A percentile compares a stretch with the other conserved stretches of the same genome.
Conservation (phyloP, 23 tunicate species). For the Styela clava region DNA sequence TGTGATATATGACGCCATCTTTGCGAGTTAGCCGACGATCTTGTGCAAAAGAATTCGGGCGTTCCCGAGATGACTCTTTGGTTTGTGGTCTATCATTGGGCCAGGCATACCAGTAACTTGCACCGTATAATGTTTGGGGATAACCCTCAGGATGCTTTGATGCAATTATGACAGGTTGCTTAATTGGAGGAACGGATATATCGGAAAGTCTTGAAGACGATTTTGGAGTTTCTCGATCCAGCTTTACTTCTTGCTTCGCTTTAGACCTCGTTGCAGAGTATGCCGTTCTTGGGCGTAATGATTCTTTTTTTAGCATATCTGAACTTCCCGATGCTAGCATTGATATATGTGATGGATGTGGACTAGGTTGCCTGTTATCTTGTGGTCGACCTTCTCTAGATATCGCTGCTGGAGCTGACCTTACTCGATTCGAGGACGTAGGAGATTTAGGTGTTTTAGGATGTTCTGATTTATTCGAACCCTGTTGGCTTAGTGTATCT, state of each 20-base stretch:
- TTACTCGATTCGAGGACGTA: slow-evolving; percentile 18
- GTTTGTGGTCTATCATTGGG: slow-evolving; percentile 27
- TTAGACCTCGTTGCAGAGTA: neutral
- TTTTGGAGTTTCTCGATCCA: neutral
- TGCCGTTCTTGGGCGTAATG: neutral
- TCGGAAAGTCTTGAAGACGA: slow-evolving; percentile 39
- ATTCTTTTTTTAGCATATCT: neutral
- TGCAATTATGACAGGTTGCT: neutral
- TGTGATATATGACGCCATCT: slow-evolving; percentile 81
- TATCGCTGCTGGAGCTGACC: slow-evolving; percentile 54
- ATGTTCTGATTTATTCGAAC: neutral
- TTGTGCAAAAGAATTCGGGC: slow-evolving; percentile 52
- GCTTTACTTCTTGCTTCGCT: neutral
- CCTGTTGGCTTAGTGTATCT: neutral
- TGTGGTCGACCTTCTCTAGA: neutral
- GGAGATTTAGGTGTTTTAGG: neutral
- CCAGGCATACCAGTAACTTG: slow-evolving; percentile 87
- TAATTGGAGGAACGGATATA: slow-evolving; percentile 40
- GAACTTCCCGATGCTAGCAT: slow-evolving; percentile 77
- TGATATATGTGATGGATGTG: slow-evolving; percentile 40
- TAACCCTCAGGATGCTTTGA: slow-evolving; percentile 60
- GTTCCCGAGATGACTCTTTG: neutral
- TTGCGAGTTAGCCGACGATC: slow-evolving; percentile 57
- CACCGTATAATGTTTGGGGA: slow-evolving; percentile 75
- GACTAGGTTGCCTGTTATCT: neutral